These are phyloP conservation scores for Corythornis madagascariensis DNA, from an alignment of 2,113 vertebrate genomes.

Conservation along the genomic window DNA sequence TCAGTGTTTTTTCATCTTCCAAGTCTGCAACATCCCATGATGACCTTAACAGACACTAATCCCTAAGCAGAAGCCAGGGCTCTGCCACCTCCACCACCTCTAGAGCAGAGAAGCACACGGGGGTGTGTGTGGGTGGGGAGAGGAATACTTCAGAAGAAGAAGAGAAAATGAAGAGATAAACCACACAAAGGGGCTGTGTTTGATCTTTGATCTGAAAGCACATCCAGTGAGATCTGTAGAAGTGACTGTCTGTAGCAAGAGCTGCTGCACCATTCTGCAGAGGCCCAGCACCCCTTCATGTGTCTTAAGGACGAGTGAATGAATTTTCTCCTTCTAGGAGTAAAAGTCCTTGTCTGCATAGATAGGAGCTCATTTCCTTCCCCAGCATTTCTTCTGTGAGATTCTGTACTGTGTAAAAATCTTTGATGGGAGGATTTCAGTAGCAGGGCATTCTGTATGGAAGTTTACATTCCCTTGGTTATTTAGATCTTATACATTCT, in stretches of 20 bases:
- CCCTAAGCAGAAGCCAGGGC: neutral
- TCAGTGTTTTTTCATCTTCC: neutral
- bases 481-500: neutral
- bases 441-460: neutral
- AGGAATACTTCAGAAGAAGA: slow-evolving; percentile 32
- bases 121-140: slow-evolving; percentile 46
- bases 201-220: slow-evolving; percentile 54
- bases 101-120: slow-evolving; percentile 18
- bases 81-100: neutral
- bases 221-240: neutral
- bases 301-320: neutral
- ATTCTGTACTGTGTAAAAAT: neutral
- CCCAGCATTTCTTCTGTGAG: neutral
- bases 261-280: neutral
- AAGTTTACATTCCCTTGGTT: neutral
- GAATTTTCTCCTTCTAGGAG: neutral
- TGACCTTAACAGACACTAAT: neutral
- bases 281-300: neutral
- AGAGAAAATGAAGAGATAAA: slow-evolving; percentile 41
- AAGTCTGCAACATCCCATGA: neutral
- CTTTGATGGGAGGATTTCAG: neutral
- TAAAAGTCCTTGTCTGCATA: neutral
- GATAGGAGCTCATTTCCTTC: neutral
- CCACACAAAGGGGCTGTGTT: slow-evolving; percentile 32
- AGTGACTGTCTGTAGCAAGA: slow-evolving; percentile 9